Evolutionary conservation across 2,888 invertebrate genomes (phyloP).

Genomic region (Watsonalla cultraria): DNA sequence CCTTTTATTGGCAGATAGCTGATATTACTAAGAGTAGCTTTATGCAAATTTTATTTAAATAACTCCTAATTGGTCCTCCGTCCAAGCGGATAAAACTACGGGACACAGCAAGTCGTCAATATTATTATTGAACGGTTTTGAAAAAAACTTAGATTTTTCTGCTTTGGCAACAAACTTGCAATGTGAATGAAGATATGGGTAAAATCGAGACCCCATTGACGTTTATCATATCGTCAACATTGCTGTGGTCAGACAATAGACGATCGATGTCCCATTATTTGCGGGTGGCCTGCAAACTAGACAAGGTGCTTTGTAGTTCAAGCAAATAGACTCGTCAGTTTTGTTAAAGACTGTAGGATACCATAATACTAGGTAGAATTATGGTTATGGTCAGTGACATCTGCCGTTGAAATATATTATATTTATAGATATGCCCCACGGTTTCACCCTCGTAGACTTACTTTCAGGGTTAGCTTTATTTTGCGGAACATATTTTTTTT

Average conservation of each 20-base stretch:
- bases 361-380: slow-evolving; percentile 17
- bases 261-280: slow-evolving; percentile 43
- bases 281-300: slow-evolving; percentile 58
- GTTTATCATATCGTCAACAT: slow-evolving; percentile 49
- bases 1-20: too few relatives aligned
- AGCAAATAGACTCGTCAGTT: slow-evolving; percentile 57
- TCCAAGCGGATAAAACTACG: too few relatives aligned
- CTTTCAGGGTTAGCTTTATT: too few relatives aligned
- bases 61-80: too few relatives aligned
- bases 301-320: slow-evolving; percentile 40
- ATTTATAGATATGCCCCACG: too few relatives aligned
- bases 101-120: too few relatives aligned
- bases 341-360: slow-evolving; percentile 41
- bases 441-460: too few relatives aligned
- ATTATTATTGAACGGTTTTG: background rate
- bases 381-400: slow-evolving; percentile 9
- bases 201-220: slow-evolving; percentile 45
- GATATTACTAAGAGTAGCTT: too few relatives aligned
- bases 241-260: slow-evolving; percentile 42
- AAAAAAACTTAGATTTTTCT: slow-evolving; percentile 14
- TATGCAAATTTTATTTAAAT: too few relatives aligned
- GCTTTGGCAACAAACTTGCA: slow-evolving; percentile 22
- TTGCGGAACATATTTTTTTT: too few relatives aligned
- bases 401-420: slow-evolving; percentile 5
- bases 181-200: slow-evolving; percentile 31